Evolutionary conservation across 2,888 invertebrate species (phyloP).

Genomic region (Aplocera efformata): DNA sequence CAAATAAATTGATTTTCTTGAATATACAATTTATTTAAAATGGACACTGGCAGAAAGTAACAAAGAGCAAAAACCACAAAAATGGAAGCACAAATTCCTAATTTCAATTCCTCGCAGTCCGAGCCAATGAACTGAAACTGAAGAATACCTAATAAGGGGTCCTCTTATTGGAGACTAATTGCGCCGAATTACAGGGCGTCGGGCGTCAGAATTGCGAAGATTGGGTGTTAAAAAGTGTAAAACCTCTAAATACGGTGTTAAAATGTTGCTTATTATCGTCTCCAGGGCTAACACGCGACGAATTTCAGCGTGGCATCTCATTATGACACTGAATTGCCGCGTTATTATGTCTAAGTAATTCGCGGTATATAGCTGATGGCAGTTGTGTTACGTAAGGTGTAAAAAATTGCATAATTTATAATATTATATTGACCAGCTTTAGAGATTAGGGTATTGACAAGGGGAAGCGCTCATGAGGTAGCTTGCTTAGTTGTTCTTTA

Average conservation of each 20-base stretch:
- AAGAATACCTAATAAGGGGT: conserved; percentile 16
- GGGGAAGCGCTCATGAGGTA: too few relatives aligned
- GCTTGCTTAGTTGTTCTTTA: too few relatives aligned
- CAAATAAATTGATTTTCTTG: too few relatives aligned
- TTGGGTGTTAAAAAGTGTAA: conserved; percentile 57
- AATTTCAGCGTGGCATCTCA: conserved; percentile 23
- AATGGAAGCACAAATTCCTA: too few relatives aligned
- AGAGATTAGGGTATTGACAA: too few relatives aligned
- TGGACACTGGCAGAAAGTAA: too few relatives aligned
- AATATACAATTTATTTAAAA: too few relatives aligned
- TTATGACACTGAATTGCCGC: conserved; percentile 11
- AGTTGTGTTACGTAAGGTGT: too few relatives aligned
- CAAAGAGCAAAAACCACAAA: not conserved
- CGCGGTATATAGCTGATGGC: too few relatives aligned
- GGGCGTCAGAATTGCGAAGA: conserved; percentile 60
- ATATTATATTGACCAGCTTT: too few relatives aligned
- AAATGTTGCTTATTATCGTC: conserved; percentile 30
- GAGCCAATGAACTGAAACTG: conserved; percentile 22
- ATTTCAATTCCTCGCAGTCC: not conserved
- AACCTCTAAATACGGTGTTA: conserved; percentile 17
- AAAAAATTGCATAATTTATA: too few relatives aligned
- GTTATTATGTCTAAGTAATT: too few relatives aligned
- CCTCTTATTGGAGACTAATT: conserved; percentile 48
- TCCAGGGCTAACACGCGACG: conserved; percentile 35
- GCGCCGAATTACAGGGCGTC: conserved; percentile 56